Percentiles rank a stretch among this genome's conserved stretches.
Conservation (phyloP, 2,888 invertebrate species). For the Labia minor region DNA sequence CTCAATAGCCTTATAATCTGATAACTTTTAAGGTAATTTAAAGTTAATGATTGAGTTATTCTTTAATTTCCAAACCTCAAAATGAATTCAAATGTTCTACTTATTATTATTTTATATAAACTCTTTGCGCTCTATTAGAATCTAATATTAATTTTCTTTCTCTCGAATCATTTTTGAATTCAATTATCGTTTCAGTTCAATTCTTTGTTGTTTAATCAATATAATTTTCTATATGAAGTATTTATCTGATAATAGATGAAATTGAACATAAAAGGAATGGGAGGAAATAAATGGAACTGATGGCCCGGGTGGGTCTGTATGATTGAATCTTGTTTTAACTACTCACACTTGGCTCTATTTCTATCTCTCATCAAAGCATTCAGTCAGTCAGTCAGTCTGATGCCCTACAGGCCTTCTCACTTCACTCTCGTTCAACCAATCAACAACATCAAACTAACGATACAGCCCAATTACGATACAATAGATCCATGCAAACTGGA, state of each 20-base stretch:
- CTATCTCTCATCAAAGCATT: neutral
- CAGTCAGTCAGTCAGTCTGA: neutral
- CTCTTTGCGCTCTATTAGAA: too few relatives aligned
- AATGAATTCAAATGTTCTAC: too few relatives aligned
- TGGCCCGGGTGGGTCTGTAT: neutral
- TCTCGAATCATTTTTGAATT: neutral
- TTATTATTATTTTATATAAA: too few relatives aligned
- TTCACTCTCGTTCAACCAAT: neutral
- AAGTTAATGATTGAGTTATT: too few relatives aligned
- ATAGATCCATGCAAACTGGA: too few relatives aligned
- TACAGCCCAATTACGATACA: too few relatives aligned
- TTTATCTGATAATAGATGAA: slow-evolving; percentile 2
- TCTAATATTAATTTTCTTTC: slow-evolving; percentile 2
- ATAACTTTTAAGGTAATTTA: too few relatives aligned
- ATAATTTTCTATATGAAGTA: neutral
- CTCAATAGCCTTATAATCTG: too few relatives aligned
- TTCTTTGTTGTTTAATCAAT: slow-evolving; percentile 6
- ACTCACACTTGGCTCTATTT: neutral
- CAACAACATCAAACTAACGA: too few relatives aligned
- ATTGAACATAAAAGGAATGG: slow-evolving; percentile 7
- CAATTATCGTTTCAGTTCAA: neutral
- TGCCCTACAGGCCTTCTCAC: neutral
- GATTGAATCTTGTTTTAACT: neutral
- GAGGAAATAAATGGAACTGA: slow-evolving; percentile 6
- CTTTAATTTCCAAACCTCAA: too few relatives aligned